Base-by-base conservation (phyloP, 2,797 vertebrate species). In the Vipera ursinii region DNA sequence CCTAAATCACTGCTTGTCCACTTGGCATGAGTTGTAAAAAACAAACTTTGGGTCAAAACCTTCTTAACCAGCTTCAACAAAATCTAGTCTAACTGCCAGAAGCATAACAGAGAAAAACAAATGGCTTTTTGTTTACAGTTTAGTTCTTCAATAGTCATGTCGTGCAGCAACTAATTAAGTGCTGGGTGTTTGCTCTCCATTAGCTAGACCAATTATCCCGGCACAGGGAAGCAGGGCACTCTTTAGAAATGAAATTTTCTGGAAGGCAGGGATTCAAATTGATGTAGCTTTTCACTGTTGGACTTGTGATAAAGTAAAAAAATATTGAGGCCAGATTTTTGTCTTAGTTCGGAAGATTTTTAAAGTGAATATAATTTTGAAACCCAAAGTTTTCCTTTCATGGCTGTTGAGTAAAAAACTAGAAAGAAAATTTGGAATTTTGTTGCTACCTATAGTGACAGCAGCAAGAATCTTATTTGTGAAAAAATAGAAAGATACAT, bases 101-200 rank as follows among this genome's bases (percentile, higher is more conserved):
- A 89, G 4, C n/a, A 63, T 32, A 20, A 4, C 28, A 38, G 56
- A 82, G 28, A 60, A 59, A 57, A 87, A 59, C 17, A 73, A 32
- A 8, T 38, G 86, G 60, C 13, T 61, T 89, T 51, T 17, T 63
- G 48, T 63, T 82, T 91, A 24, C 48, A 53, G 26, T 51, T 93
- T 78, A 38, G 6, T 91, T 78, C 87, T 65, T 86, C 73, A 9
- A 53, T 32, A 90, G 57, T 59, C 60, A 32, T 53, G 26, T 26
- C 51, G 32, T 57, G 87, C 60, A 53, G 60, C 90, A 91, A 51
- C 32, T 91, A 61, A 91, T 91, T 89, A 93, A 63, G 32, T 91
- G 73, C 51, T 93, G 87, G 73, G 86, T 93, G 38, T 86, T 89
- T 89, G 87, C 87, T 86, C 73, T 86, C 59, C 51, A 10, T 86